Evolutionary conservation across 2,888 invertebrate species (phyloP), one percentile per base, ranked within the genome.

Genomic region (Drosophila affinis): DNA sequence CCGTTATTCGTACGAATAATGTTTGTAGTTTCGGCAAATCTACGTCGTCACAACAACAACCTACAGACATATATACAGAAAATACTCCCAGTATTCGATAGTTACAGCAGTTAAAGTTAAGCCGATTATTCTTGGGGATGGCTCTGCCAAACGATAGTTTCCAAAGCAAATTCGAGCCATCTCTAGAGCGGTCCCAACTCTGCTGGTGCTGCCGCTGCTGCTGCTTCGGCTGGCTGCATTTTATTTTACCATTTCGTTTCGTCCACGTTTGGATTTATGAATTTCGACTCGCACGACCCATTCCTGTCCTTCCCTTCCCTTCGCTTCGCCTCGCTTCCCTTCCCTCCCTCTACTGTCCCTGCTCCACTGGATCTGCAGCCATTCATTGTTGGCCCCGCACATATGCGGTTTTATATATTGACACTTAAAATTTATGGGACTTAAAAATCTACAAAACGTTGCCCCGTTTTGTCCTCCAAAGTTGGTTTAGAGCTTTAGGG

Each of bases 401-500:
- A 85, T 87, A 88, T 85, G 88, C 87, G 85, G 84, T 85, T 85
- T 88, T 85, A 81, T 85, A 83, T 85, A 85, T 85, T 85, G 88
- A 85, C 85, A 85, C 87, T 88, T 88, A 61, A 85, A 86, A 83
- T 83, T 83, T 83, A 88, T 83, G 88, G 83, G 80, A 76, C 88
- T 83, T 88, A 76, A 83, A 69, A 83, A 86, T 88, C 83, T 88
- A 88, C 87, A 83, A 88, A 83, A 77, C 86, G 83, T 72, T 77
- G 63, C 63, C 72, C 58, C 60, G 57, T 72, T 71, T 72, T 71
- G 70, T 72, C 62, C 70, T 53, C 56, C 72, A 72, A 63, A 71
- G 70, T 71, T 71, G 72, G 72, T 72, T 68, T 62, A 54, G 53
- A 53, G 60, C 75, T 61, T 45, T 67, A 21, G 45, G 60, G 46